phyloP scores from a whole-genome alignment of 2,797 vertebrate species.

The Tolypeutes matacus region DNA sequence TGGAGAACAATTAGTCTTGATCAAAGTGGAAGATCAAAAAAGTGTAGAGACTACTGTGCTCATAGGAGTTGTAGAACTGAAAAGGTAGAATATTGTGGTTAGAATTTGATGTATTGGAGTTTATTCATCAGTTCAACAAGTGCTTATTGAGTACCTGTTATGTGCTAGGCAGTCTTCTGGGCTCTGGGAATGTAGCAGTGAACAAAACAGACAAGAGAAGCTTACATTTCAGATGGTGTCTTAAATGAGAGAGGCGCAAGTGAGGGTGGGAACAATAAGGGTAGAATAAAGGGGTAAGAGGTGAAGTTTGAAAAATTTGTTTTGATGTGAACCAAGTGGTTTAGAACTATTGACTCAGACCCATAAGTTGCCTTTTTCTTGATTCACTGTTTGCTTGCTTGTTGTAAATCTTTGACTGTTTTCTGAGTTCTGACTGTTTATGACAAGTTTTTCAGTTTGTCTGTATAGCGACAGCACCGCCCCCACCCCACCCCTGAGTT shows the following conservation, averaged over 20 bases:
- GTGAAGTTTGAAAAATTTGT: not conserved
- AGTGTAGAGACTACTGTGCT: not conserved
- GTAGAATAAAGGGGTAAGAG: not conserved
- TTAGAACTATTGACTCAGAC: not conserved
- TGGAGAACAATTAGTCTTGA: not conserved
- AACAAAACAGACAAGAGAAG: not conserved
- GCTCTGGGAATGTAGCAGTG: not conserved
- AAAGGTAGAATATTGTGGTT: not conserved
- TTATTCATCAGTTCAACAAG: not conserved
- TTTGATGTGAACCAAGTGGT: slow-evolving; percentile 1
- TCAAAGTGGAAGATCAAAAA: not conserved
- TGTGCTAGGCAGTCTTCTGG: not conserved
- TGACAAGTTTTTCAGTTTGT: too few relatives aligned
- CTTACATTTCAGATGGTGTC: not conserved
- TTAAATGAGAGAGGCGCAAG: not conserved
- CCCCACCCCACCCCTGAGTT: too few relatives aligned
- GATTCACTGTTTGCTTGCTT: too few relatives aligned
- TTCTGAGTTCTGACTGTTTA: too few relatives aligned
- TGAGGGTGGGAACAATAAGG: not conserved
- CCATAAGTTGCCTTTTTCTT: too few relatives aligned
- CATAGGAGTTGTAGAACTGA: not conserved
- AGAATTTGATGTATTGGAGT: slow-evolving; percentile 35
- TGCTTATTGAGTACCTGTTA: not conserved
- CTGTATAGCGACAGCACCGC: too few relatives aligned
- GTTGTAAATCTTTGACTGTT: too few relatives aligned